Evolutionary conservation across 2,888 invertebrate genomes (phyloP), one percentile per base, ranked within the genome.

Genomic region (Halictus ligatus): DNA sequence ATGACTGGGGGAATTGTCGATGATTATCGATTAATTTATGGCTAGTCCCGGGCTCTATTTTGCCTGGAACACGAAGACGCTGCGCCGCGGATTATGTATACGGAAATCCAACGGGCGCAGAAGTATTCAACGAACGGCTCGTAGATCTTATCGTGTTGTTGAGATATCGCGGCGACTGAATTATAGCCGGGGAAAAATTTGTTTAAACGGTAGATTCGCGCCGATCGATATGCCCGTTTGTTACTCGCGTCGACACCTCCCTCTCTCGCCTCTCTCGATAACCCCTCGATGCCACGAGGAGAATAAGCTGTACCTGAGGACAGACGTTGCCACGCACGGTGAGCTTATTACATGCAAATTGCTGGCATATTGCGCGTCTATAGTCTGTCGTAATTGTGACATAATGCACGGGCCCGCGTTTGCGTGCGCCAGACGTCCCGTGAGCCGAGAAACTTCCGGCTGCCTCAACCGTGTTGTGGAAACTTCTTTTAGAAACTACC

Each of bases 281-380:
- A 58, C 46, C 75, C 75, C 13, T 7, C 54, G 80, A 72, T 81
- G 76, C 25, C 8, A 40, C 48, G 75, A 35, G 35, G 29, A 29
- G 50, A 79, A 46, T 77, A 79, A 76, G 48, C 64, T 74, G 76
- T 82, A 74, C 60, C 40, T 25, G 25, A 15, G 40, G 35, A 40
- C 74, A 54, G 64, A 74, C 74, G 76, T 86, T 82, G 67, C 75
- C 58, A n/a, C n/a, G 76, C 75, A 86, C 64, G 54, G 50, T 76
- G 58, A 54, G 78, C 77, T 67, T 83, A 87, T 80, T 87, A 87
- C 87, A 83, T 83, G 87, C 80, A 87, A 87, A 87, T 87, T 87
- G 79, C 87, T 67, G 80, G 78, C 83, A 71, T 87, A 87, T 80
- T 82, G 76, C 79, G 67, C 78, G 74, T 72, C 80, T 75, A 71